Conservation (phyloP, 92 coral and sea anemone genomes). For the Ricordea florida region DNA sequence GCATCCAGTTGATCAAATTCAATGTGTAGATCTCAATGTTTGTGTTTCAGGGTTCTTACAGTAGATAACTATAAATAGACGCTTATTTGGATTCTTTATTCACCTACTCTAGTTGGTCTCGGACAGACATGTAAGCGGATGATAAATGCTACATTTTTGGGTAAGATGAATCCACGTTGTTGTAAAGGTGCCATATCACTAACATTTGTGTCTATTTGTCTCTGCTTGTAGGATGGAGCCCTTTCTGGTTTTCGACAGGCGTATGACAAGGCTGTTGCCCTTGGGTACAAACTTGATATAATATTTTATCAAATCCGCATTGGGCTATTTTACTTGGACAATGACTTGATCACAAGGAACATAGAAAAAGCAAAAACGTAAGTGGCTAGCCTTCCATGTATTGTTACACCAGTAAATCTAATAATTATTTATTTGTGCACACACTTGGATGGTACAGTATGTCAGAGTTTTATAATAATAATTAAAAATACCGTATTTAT, state of each 20-base stretch:
- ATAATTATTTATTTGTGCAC: background rate
- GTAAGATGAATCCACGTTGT: too few species aligned
- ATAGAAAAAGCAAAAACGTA: slow-evolving; percentile 94
- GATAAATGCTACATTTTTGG: too few species aligned
- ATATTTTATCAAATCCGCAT: slow-evolving; percentile 91
- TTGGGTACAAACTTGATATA: slow-evolving; percentile 95
- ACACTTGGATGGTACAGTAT: too few species aligned
- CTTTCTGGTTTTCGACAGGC: slow-evolving; percentile 85
- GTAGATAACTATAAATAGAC: too few species aligned
- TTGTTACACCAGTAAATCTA: background rate
- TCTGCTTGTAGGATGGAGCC: slow-evolving; percentile 81
- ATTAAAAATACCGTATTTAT: too few species aligned
- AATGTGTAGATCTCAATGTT: too few species aligned
- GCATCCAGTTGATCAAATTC: too few species aligned
- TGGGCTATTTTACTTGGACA: slow-evolving; percentile 94
- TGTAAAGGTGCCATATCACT: too few species aligned
- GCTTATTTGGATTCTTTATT: too few species aligned
- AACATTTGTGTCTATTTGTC: background rate
- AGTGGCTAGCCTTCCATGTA: background rate
- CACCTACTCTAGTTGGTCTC: background rate
- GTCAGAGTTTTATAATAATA: too few species aligned
- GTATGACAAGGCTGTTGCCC: slow-evolving; percentile 94
- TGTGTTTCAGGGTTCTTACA: too few species aligned
- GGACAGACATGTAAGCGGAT: background rate
- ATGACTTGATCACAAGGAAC: slow-evolving; percentile 92